Base-by-base conservation (phyloP, 2,888 invertebrate species). In the Nesidiocoris tenuis region DNA sequence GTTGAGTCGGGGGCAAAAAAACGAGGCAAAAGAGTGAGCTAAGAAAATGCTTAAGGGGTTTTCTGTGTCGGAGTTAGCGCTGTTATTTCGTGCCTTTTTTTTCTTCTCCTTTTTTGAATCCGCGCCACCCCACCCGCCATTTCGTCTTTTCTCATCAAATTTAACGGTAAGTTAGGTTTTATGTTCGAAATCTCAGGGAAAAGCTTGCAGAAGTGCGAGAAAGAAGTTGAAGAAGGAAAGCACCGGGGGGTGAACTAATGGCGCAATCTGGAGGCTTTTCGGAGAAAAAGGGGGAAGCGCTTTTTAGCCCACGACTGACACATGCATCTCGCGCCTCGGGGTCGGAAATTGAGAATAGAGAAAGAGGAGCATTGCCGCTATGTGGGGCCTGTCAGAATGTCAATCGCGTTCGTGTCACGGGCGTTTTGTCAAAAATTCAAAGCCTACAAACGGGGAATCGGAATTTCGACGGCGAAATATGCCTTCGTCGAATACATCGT, bases 131-230 rank as follows among this genome's bases (percentile, higher is more conserved):
- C 39, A 12, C 39, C 39, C 39, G 39, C 39, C 39, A 39, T 39
- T 39, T 39, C 39, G 39, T 39, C 39, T 39, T 39, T 39, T 39
- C 77, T 77, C 75, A 77, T 77, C 77, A 77, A 77, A 77, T 77
- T 77, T 77, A 75, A 77, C 71, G 77, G 75, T 77, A 75, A 77
- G 77, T 77, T 77, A 77, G 64, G 75, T 77, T 77, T 77, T 77
- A 77, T 77, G 77, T 77, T 77, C 77, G 75, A 66, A 65, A 57
- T 64, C 61, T 66, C 72, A 55, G 24, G 67, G 64, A 59, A 39
- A 54, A 74, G 76, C 70, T 61, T 76, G 78, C 59, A 72, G 67
- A 74, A 75, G 65, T 21, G 67, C 24, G 54, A 74, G 63, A 70
- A 76, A 65, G 77, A 79, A 59, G 78, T 12, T 61, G 23, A 18